Base-by-base conservation (phyloP, 2,888 invertebrate species). In the Noctua janthe region DNA sequence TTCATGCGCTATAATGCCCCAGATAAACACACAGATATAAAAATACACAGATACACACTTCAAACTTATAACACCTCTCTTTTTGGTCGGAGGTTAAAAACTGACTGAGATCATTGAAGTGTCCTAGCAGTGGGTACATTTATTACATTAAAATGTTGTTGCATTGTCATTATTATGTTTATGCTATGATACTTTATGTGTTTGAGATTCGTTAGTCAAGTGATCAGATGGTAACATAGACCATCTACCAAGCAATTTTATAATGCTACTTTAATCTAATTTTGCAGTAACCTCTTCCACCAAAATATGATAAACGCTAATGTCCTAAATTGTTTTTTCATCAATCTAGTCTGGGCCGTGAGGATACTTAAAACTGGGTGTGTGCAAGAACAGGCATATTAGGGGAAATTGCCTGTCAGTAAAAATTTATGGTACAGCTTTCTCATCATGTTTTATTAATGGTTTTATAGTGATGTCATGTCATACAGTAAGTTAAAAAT, bases 331-430 rank as follows among this genome's bases (percentile, higher is more conserved):
- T 51, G 23, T 47, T 76, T 73, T 72, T 62, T 47, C 77, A 80
- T 78, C 80, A 83, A 80, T 78, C 71, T 74, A 70, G 15, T 69
- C 78, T 35, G 3, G 71, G n/a, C 51, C 76, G 70, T 72, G 74
- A 1, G 29, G 23, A 20, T 64, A 35, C 43, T 83, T 67, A 81
- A 79, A 82, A 74, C 64, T 29, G 74, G 84, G 88, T 62, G 86
- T 73, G 84, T 66, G 49, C n/a, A 71, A 82, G 59, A 78, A 76
- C 43, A 76, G 47, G 59, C 35, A 69, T 81, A 83, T 81, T 75
- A 80, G 71, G 67, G 89, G 82, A 90, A 88, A 90, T 88, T 90
- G 78, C 74, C 82, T 87, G 87, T 87, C 87, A 85, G 77, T 90
- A 82, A 84, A 89, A 84, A 87, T 73, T 76, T 20, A 88, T 87